These are phyloP conservation scores for Gnatocerus cornutus DNA, from an alignment of 2,888 invertebrate genomes.

Conservation along the genomic window DNA sequence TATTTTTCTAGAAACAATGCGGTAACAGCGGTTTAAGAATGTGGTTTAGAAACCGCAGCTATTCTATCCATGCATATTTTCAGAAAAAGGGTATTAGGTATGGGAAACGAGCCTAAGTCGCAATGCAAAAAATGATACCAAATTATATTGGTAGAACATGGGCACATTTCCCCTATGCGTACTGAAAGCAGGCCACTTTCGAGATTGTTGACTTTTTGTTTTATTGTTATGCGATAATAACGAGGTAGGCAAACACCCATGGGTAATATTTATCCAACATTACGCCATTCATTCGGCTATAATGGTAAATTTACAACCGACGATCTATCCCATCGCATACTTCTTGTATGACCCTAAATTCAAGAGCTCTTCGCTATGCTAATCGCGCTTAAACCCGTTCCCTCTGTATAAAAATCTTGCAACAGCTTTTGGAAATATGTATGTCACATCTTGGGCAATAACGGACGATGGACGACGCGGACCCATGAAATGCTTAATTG, in stretches of 20 bases:
- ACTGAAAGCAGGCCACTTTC: conserved; percentile 18
- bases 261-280: conserved; percentile 31
- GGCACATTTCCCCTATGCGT: not conserved
- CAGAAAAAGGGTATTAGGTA: not conserved
- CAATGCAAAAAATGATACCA: no score
- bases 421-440: conserved; percentile 14
- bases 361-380: conserved; percentile 33
- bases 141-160: no score
- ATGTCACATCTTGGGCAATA: conserved; percentile 22
- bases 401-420: conserved; percentile 21
- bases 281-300: conserved; percentile 29
- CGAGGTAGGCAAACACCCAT: conserved; percentile 32
- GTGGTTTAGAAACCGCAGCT: conserved; percentile 1
- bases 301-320: conserved; percentile 27
- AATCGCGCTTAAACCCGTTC: conserved; percentile 23
- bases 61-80: not conserved
- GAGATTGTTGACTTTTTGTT: conserved; percentile 26
- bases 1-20: conserved; percentile 19
- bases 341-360: conserved; percentile 34
- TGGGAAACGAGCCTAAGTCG: no score
- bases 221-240: conserved; percentile 32
- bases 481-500: conserved; percentile 6
- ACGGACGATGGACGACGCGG: conserved; percentile 16
- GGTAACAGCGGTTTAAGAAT: not conserved
- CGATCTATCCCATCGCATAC: conserved; percentile 26